phyloP scores from a whole-genome alignment of 2,888 invertebrate genomes.

The Ormyrus pomaceus region DNA sequence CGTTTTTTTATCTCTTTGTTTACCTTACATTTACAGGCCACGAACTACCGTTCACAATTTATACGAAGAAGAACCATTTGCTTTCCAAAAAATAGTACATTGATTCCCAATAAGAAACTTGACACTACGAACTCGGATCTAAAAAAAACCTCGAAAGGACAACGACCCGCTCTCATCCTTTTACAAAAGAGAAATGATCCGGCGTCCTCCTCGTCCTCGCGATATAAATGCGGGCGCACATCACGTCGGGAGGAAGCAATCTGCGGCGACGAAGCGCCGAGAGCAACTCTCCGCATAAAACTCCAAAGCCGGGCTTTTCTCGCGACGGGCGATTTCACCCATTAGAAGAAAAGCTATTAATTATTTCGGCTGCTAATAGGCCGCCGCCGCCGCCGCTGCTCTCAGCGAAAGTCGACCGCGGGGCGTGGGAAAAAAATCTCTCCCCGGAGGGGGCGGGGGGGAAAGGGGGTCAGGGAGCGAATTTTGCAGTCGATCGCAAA shows the following conservation, averaged over 20 bases:
- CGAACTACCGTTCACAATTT: too few relatives aligned
- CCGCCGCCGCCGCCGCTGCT: constrained; percentile 3
- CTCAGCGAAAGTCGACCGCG: constrained; percentile 44
- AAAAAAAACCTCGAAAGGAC: not conserved
- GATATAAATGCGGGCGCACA: constrained; percentile 12
- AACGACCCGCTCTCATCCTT: not conserved
- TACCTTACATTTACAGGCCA: too few relatives aligned
- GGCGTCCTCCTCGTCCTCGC: not conserved
- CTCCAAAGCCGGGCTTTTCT: too few relatives aligned
- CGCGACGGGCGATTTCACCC: constrained; percentile 31
- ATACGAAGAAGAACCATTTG: too few relatives aligned
- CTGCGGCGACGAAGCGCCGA: too few relatives aligned
- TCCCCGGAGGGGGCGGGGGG: not conserved
- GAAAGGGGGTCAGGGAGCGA: constrained; percentile 38
- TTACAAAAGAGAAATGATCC: constrained; percentile 1
- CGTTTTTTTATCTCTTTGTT: too few relatives aligned
- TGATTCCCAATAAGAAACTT: too few relatives aligned
- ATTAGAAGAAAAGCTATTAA: constrained; percentile 43
- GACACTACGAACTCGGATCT: not conserved
- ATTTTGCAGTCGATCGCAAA: constrained; percentile 29
- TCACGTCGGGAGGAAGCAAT: too few relatives aligned
- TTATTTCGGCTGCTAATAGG: constrained; percentile 28
- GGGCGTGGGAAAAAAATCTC: constrained; percentile 40
- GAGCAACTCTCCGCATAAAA: too few relatives aligned
- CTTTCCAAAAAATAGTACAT: too few relatives aligned